Percentiles rank a stretch among this genome's conserved stretches.
Evolutionary conservation across 2,888 invertebrate species (phyloP).

Genomic region (Zonitis immaculata): DNA sequence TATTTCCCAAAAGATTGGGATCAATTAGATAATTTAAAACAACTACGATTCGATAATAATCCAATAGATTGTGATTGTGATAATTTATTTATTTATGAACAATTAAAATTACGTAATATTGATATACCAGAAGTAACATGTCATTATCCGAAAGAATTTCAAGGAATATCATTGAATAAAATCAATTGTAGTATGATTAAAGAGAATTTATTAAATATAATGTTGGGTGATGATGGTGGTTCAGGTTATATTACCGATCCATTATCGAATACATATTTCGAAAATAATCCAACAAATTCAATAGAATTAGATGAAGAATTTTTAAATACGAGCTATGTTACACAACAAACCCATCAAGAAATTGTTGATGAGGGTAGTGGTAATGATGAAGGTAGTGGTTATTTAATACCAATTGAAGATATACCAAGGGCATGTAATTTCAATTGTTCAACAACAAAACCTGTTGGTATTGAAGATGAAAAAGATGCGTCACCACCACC

Average conservation of each 20-base stretch:
- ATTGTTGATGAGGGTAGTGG: slow-evolving; percentile 37
- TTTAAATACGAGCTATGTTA: slow-evolving; percentile 5
- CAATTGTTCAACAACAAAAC: slow-evolving; percentile 36
- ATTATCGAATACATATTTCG: neutral
- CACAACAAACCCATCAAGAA: slow-evolving; percentile 1
- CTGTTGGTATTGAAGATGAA: slow-evolving; percentile 30
- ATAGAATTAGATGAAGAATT: slow-evolving; percentile 7
- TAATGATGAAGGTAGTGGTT: slow-evolving; percentile 21
- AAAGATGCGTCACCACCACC: slow-evolving; percentile 33
- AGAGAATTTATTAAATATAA: slow-evolving; percentile 21
- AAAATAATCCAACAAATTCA: slow-evolving; percentile 6
- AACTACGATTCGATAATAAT: slow-evolving; percentile 64
- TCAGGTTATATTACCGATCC: slow-evolving; percentile 19
- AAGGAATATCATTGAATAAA: slow-evolving; percentile 32
- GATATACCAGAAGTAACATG: slow-evolving; percentile 38
- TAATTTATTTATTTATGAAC: slow-evolving; percentile 60
- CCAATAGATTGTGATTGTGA: slow-evolving; percentile 67
- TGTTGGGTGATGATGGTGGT: slow-evolving; percentile 21
- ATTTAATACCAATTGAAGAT: slow-evolving; percentile 4
- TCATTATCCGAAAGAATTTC: slow-evolving; percentile 33
- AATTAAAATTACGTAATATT: slow-evolving; percentile 46
- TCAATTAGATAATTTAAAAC: slow-evolving; percentile 54
- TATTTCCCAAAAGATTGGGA: slow-evolving; percentile 55
- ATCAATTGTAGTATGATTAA: slow-evolving; percentile 30
- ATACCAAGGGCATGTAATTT: slow-evolving; percentile 30